Base-by-base conservation (phyloP, 2,797 vertebrate species). In the Gallirallus australis region DNA sequence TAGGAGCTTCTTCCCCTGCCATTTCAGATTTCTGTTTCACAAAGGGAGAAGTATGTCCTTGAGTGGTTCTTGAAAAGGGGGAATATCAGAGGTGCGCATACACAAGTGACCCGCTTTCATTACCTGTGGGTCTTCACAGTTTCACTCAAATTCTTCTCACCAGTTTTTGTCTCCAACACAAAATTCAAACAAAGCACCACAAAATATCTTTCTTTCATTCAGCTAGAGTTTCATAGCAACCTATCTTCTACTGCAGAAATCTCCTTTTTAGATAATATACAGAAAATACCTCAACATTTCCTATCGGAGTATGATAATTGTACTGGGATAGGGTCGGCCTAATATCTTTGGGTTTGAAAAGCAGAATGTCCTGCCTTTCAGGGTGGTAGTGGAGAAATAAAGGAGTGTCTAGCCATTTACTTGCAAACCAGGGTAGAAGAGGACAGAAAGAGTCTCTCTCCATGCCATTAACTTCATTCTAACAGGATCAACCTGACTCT, bases 311-410 rank as follows among this genome's bases (percentile, higher is more conserved):
- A 60, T 35, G n/a, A 71, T 53, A 82, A 96, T 3, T 50, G 39
- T 56, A 64, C n/a, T 1, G 11, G 25, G 21, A 9, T 82, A 57
- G 78, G 70, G 56, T 35, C 89, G 60, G 75, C 24, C 88, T 70
- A 53, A 11, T 73, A 70, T 31, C 77, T 92, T 73, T 54, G 57
- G 20, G 84, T 95, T 90, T 60, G 50, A 89, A 93, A 92, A 87
- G 60, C 90, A 84, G 81, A 90, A 96, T 89, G 77, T 90, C 81
- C 89, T 95, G 88, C 39, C 64, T 93, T 94, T 94, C 77, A 93
- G n/a, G 94, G 56, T 20, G 76, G 39, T 30, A 88, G 72, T 66
- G 90, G 77, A 84, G 52, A 93, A 94, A 93, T 82, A 85, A 88
- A 91, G 79, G 72, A 86, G 52, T 53, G 28, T 45, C 56, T 53